These are phyloP conservation scores for Zelostemma sp. DNA, from an alignment of 1,140 invertebrate genomes.

Conservation along the genomic window DNA sequence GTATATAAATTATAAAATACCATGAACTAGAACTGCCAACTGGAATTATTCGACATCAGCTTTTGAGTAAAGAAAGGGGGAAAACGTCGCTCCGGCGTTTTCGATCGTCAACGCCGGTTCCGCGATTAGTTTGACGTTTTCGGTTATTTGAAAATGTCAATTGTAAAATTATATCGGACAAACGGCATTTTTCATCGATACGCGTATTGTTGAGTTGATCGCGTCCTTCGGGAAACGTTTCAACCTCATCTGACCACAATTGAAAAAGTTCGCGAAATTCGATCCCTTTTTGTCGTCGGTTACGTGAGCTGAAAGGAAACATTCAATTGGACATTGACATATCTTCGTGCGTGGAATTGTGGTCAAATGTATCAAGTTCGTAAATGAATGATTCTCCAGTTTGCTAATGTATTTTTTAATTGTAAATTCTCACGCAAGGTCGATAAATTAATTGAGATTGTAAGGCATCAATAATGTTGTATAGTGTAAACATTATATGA, in stretches of 20 bases:
- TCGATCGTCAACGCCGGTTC: not conserved
- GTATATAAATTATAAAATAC: conserved; percentile 39
- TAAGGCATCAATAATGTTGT: conserved; percentile 48
- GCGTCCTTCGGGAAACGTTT: not conserved
- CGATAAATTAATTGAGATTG: conserved; percentile 39
- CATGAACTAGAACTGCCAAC: conserved; percentile 34
- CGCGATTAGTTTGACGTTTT: not conserved
- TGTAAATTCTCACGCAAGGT: conserved; percentile 41
- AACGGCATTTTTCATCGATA: not conserved
- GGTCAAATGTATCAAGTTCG: conserved; percentile 26
- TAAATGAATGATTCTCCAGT: conserved; percentile 35
- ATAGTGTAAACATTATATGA: conserved; percentile 47
- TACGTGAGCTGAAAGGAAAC: not conserved
- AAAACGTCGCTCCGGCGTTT: conserved; percentile 1
- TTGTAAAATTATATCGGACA: too few species aligned
- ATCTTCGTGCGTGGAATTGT: conserved; percentile 35
- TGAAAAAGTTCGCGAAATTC: not conserved
- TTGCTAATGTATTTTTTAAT: conserved; percentile 46
- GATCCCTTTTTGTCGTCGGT: not conserved
- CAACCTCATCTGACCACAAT: conserved; percentile 6
- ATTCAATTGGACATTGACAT: conserved; percentile 40
- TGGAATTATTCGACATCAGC: conserved; percentile 48
- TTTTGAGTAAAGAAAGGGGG: conserved; percentile 18
- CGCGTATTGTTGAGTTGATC: not conserved
- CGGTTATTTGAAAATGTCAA: not conserved